Percentiles rank a stretch among this genome's conserved stretches.
These are phyloP conservation scores for Mnemiopsis leidyi DNA, from an alignment of 37 sponge, comb jelly and placozoan genomes.

Conservation along the genomic window DNA sequence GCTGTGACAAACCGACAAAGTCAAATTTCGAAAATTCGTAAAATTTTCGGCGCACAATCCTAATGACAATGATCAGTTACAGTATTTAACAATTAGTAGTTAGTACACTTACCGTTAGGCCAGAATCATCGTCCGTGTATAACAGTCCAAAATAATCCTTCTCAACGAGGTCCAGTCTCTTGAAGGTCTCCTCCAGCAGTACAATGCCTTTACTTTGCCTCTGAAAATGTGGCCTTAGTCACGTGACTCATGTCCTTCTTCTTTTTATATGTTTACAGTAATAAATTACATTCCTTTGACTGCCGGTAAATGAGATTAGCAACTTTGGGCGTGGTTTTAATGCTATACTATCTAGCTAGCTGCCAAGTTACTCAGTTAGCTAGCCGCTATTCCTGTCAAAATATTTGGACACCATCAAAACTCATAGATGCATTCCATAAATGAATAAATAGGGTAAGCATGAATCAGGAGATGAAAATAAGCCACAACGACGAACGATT, in stretches of 20 bases:
- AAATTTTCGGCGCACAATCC: no score
- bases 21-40: no score
- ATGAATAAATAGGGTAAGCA: no score
- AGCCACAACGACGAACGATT: no score
- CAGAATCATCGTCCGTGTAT: neutral
- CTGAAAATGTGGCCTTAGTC: conserved; percentile 54
- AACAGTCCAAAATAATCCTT: conserved; percentile 90
- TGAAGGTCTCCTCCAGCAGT: conserved; percentile 75
- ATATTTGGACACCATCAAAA: no score
- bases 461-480: no score
- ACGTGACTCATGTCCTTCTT: neutral
- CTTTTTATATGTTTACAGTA: neutral
- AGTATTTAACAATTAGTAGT: no score
- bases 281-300: neutral
- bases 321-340: neutral
- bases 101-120: neutral
- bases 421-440: no score
- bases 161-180: conserved; percentile 78
- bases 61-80: no score
- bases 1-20: no score
- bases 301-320: neutral
- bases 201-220: conserved; percentile 71
- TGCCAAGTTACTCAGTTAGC: no score
- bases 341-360: neutral
- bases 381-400: no score